phyloP scores from a whole-genome alignment of 2,797 vertebrate species.

The Crocidura indochinensis region DNA sequence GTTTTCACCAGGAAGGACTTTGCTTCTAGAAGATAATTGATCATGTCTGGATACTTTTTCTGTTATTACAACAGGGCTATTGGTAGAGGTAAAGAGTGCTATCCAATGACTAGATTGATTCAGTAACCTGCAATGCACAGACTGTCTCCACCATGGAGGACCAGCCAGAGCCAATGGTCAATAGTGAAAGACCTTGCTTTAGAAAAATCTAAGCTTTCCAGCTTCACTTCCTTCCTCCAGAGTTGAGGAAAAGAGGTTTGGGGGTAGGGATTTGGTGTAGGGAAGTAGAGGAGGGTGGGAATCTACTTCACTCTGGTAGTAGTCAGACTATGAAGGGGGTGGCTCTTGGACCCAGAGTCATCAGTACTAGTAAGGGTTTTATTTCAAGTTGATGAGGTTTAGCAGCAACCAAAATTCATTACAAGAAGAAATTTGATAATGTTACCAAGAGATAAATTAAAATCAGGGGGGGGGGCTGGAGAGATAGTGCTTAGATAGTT shows the following conservation, averaged over 20 bases:
- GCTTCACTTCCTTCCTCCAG: background rate
- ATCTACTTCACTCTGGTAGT: background rate
- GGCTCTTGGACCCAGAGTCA: background rate
- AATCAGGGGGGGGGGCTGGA: too few species aligned
- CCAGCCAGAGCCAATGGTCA: background rate
- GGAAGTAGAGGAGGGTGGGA: background rate
- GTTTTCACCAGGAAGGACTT: background rate
- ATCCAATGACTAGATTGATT: too few species aligned
- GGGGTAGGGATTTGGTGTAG: background rate
- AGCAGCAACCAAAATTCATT: background rate
- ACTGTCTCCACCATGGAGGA: background rate
- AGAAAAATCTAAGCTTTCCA: background rate
- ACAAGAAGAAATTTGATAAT: background rate
- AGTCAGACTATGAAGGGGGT: background rate
- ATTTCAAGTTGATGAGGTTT: constrained; percentile 3
- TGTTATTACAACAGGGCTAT: background rate
- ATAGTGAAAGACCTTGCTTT: background rate
- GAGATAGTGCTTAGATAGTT: too few species aligned
- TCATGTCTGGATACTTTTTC: background rate
- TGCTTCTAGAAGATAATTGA: background rate
- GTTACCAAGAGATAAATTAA: background rate
- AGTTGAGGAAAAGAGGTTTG: background rate
- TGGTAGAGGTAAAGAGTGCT: background rate
- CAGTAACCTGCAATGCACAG: background rate
- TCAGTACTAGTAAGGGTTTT: background rate